Percentiles rank a stretch among this genome's conserved stretches.
These are phyloP conservation scores for Papilio protenor DNA, from an alignment of 2,888 invertebrate species.

Conservation along the genomic window DNA sequence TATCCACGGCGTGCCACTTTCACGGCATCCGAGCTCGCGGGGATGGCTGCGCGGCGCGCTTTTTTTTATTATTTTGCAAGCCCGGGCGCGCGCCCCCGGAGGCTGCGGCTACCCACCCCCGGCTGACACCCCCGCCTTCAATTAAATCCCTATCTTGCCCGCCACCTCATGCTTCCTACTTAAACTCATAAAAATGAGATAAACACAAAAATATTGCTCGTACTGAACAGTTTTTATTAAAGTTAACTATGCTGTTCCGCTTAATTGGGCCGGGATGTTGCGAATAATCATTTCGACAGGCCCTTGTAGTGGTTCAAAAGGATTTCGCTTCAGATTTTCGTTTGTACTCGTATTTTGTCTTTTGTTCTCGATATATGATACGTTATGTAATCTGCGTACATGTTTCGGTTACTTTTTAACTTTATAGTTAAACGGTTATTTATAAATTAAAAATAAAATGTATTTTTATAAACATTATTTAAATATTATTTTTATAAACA, in stretches of 20 bases:
- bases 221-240: slow-evolving; percentile 72
- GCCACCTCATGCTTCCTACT: slow-evolving; percentile 78
- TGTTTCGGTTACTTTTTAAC: not conserved
- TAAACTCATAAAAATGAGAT: slow-evolving; percentile 79
- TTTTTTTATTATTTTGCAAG: slow-evolving; percentile 72
- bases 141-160: slow-evolving; percentile 81
- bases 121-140: slow-evolving; percentile 72
- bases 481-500: not conserved
- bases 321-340: slow-evolving; percentile 13
- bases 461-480: not conserved
- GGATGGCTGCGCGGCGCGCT: slow-evolving; percentile 73
- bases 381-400: not conserved
- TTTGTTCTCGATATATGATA: slow-evolving; percentile 14
- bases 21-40: slow-evolving; percentile 82
- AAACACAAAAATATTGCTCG: slow-evolving; percentile 78
- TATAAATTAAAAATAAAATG: too few species aligned
- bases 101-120: slow-evolving; percentile 55
- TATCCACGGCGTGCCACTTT: slow-evolving; percentile 83
- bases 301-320: slow-evolving; percentile 50
- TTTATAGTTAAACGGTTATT: not conserved
- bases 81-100: slow-evolving; percentile 31
- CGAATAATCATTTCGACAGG: slow-evolving; percentile 51
- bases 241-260: slow-evolving; percentile 59
- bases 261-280: slow-evolving; percentile 56
- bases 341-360: not conserved